Evolutionary conservation across 2,888 invertebrate species (phyloP), one percentile per base, ranked within the genome.

Genomic region (Acrocyrtus sp.): DNA sequence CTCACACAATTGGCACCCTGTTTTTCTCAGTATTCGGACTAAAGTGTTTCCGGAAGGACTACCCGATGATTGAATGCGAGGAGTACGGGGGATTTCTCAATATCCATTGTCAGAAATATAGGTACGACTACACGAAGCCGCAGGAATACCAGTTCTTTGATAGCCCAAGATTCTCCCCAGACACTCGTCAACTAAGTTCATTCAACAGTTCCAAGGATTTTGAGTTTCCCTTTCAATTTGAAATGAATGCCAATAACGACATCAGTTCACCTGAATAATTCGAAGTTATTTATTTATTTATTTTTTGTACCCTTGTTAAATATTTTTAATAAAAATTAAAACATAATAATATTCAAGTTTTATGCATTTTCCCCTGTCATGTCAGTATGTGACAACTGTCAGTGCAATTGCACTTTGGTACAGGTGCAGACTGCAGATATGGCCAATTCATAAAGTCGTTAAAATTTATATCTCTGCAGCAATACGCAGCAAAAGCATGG

Each of bases 11-110:
- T 66, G 91, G 91, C n/a, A 89, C 90, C 21, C 87, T 92, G 29
- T 92, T 90, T 84, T 92, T 92, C 85, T 91, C 92, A 82, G 88
- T 92, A 41, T 88, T 91, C 12, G 90, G 90, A 81, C 89, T 91
- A 24, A 90, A 89, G 68, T 92, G 92, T 81, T 91, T 92, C 84
- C 88, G 88, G 81, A 89, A 89, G 81, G 81, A 81, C 29, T 78
- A 79, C 70, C 81, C 81, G n/a, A 76, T 80, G 27, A 70, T 76
- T 15, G 29, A 58, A 17, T 81, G 81, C 65, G 39, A 51, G 5
- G 75, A 78, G 41, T 80, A 76, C 53, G 79, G 78, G 60, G 81
- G 81, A n/a, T 78, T 78, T 48, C 61, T 80, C 6, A 78, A 80
- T 48, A 75, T 77, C 21, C 80, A 80, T 60, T 80, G 80, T 45